Base-by-base conservation (phyloP, 2,888 invertebrate genomes). In the Neoaliturus tenellus region DNA sequence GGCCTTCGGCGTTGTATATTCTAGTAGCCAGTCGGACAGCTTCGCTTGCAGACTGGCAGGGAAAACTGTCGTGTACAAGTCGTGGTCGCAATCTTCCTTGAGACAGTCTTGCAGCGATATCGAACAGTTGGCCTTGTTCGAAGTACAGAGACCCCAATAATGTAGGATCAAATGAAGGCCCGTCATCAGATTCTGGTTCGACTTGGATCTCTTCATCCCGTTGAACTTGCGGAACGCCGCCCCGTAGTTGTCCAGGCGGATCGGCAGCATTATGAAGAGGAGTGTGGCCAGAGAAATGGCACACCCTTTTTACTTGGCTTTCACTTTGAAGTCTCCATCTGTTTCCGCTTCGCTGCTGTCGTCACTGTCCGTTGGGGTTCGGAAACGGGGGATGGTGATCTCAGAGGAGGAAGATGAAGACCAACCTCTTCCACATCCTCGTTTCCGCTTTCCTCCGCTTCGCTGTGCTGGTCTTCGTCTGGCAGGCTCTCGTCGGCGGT, bases 41-140 rank as follows among this genome's bases (percentile, higher is more conserved):
- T 20, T 71, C 71, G 17, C 20, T 20, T 71, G 31, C n/a, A 71
- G 31, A 31, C 39, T 35, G 2, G 71, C 71, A 55, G 55, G 55
- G 55, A 55, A 55, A 55, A 25, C 55, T 55, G 25, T 55, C 55
- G 55, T 55, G 55, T 23, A 55, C 55, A 55, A 55, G 6, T 55
- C 55, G 20, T 55, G 55, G 17, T 55, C 55, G 3, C 23, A 20
- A 23, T 3, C 12, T n/a, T 48, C 55, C 55, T 23, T 55, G 6
- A 55, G 12, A 55, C 55, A 55, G 25, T 10, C 23, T 55, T 55
- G 55, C 4, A 55, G 17, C 25, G 55, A 55, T 55, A 1, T 5
- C 20, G 55, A 3, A 4, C 12, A 55, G 55, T 55, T 55, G 23
- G 20, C 12, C 4, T 20, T 55, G 12, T 3, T 23, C 17, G 55